phyloP scores from a whole-genome alignment of 2,113 vertebrate genomes.

The Rana temporaria region DNA sequence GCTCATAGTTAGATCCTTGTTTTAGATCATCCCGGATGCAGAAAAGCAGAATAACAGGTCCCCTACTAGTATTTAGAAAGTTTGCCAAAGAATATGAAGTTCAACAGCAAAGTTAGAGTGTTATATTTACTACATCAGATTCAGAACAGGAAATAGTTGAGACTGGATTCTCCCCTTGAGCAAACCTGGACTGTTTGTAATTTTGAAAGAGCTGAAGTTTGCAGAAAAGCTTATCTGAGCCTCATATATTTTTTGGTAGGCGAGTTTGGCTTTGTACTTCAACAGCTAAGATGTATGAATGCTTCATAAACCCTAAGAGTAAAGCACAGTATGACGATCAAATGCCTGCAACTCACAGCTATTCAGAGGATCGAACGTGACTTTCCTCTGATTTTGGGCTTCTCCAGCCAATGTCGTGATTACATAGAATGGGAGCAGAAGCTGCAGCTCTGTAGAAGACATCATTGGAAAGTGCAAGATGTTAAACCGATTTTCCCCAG shows the following conservation, averaged over 20 bases:
- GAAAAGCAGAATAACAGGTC: too few species aligned
- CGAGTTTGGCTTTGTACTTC: background rate
- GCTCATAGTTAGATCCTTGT: too few species aligned
- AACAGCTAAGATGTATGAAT: constrained; percentile 4
- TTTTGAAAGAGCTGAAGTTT: background rate
- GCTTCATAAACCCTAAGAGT: constrained; percentile 24
- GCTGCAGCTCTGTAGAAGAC: constrained; percentile 42
- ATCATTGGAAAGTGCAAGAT: constrained; percentile 32
- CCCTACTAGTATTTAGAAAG: too few species aligned
- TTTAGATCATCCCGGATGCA: too few species aligned
- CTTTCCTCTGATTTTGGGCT: constrained; percentile 14
- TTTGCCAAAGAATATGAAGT: too few species aligned
- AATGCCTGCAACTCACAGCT: background rate
- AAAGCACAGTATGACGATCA: constrained; percentile 5
- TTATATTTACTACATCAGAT: background rate
- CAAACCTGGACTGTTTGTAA: constrained; percentile 20
- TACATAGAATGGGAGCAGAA: background rate
- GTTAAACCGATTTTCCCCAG: constrained; percentile 28
- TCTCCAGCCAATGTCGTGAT: background rate
- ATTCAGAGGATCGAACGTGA: background rate
- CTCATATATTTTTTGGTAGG: constrained; percentile 11
- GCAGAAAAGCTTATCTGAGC: background rate
- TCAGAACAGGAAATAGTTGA: background rate
- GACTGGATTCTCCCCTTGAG: background rate
- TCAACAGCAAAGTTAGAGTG: background rate